Percentiles rank a stretch among this genome's conserved stretches.
phyloP scores from a whole-genome alignment of 53 echinoderm and acorn worm species.

The Echinometra lucunter region DNA sequence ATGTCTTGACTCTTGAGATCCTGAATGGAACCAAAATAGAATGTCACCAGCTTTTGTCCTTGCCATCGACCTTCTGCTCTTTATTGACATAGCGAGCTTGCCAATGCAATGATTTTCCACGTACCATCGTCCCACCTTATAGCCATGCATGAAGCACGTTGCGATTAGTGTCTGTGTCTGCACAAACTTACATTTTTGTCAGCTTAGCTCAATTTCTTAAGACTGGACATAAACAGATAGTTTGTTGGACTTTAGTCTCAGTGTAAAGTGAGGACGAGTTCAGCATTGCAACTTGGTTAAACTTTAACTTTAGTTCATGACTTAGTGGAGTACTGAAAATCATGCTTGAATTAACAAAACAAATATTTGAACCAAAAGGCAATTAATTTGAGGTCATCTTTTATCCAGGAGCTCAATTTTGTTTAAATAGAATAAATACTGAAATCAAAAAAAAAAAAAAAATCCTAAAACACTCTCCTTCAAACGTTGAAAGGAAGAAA shows the following conservation, averaged over 20 bases:
- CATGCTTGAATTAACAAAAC: neutral
- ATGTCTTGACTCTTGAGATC: neutral
- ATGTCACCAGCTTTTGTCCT: neutral
- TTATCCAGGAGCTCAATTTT: neutral
- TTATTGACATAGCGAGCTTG: neutral
- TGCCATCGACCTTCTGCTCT: neutral
- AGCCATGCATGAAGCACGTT: neutral
- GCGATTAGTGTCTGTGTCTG: neutral
- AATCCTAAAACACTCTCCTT: too few relatives aligned
- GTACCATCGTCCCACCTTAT: neutral
- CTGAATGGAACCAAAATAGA: neutral
- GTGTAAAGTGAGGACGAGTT: neutral
- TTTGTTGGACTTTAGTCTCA: conserved; percentile 1
- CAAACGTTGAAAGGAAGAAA: too few relatives aligned
- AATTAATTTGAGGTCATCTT: neutral
- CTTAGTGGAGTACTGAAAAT: neutral
- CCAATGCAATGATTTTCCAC: neutral
- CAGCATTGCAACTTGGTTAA: neutral
- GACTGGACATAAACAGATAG: neutral
- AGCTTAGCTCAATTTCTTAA: neutral
- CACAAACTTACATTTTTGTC: conserved; percentile 14
- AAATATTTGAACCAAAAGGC: neutral
- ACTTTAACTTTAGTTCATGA: neutral
- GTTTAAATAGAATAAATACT: too few relatives aligned
- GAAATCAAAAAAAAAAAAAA: too few relatives aligned